Evolutionary conservation across 1,140 invertebrate genomes (phyloP).

Genomic region (Sipha flava): DNA sequence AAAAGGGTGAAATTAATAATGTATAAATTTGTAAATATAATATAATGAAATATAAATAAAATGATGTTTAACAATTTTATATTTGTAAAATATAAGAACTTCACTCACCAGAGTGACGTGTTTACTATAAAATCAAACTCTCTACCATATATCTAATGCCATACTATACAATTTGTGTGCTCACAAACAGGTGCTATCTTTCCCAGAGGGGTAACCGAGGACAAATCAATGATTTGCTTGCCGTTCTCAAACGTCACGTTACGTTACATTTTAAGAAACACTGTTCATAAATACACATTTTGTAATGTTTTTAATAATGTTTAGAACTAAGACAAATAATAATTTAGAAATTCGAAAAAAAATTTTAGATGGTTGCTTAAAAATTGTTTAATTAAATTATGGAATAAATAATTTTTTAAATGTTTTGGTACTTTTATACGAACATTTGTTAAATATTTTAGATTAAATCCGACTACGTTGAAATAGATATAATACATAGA

Average conservation of each 20-base stretch:
- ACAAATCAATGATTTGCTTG: conserved; percentile 26
- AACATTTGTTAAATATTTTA: no score
- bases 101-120: not conserved
- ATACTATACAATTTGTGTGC: not conserved
- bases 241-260: not conserved
- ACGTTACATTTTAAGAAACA: not conserved
- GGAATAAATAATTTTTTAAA: no score
- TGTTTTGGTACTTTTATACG: no score
- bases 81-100: not conserved
- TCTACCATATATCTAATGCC: not conserved
- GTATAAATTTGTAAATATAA: no score
- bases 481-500: no score
- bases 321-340: no score
- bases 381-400: no score
- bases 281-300: not conserved
- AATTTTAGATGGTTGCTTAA: no score
- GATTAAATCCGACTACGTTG: no score
- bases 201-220: conserved; percentile 24
- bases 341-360: no score
- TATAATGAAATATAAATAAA: not conserved
- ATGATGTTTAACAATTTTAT: not conserved
- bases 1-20: no score
- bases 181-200: conserved; percentile 21
- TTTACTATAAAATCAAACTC: not conserved
- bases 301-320: not conserved